phyloP scores from a whole-genome alignment of 2,888 invertebrate genomes.

The Brachyptera risi region DNA sequence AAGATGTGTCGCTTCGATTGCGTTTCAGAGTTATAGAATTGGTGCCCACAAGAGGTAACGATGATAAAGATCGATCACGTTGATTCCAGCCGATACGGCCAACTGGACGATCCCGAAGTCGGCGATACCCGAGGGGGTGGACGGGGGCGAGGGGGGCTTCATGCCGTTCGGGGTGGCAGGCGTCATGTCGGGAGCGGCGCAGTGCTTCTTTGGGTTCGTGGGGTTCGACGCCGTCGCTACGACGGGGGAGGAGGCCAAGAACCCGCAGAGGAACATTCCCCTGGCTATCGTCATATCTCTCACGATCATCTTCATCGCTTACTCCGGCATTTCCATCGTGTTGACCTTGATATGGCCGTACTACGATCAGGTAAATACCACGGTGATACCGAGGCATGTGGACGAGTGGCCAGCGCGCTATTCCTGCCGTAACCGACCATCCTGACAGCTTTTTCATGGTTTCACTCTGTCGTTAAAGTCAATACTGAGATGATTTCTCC shows the following conservation, averaged over 20 bases:
- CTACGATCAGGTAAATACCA: slow-evolving; percentile 64
- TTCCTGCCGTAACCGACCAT: too few relatives aligned
- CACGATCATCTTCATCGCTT: slow-evolving; percentile 77
- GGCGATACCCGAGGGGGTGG: slow-evolving; percentile 51
- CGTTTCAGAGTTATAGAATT: not conserved
- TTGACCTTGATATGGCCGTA: slow-evolving; percentile 95
- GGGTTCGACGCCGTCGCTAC: slow-evolving; percentile 93
- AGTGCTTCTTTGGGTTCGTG: slow-evolving; percentile 77
- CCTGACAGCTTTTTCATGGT: too few relatives aligned
- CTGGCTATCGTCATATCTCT: slow-evolving; percentile 83
- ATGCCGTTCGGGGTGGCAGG: slow-evolving; percentile 87
- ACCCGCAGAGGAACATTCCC: slow-evolving; percentile 88
- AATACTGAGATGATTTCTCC: too few relatives aligned
- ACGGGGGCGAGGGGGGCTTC: slow-evolving; percentile 81
- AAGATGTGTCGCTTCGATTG: too few relatives aligned
- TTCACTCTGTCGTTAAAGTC: too few relatives aligned
- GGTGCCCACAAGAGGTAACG: not conserved
- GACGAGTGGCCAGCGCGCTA: too few relatives aligned
- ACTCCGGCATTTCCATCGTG: slow-evolving; percentile 87
- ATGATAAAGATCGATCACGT: not conserved
- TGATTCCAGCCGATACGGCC: slow-evolving; percentile 58
- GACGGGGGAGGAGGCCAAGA: slow-evolving; percentile 87
- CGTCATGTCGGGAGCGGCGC: slow-evolving; percentile 79
- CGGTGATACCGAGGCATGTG: too few relatives aligned
- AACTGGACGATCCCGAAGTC: slow-evolving; percentile 74